Conservation (phyloP, 2,113 vertebrate genomes). For the Sardina pilchardus region DNA sequence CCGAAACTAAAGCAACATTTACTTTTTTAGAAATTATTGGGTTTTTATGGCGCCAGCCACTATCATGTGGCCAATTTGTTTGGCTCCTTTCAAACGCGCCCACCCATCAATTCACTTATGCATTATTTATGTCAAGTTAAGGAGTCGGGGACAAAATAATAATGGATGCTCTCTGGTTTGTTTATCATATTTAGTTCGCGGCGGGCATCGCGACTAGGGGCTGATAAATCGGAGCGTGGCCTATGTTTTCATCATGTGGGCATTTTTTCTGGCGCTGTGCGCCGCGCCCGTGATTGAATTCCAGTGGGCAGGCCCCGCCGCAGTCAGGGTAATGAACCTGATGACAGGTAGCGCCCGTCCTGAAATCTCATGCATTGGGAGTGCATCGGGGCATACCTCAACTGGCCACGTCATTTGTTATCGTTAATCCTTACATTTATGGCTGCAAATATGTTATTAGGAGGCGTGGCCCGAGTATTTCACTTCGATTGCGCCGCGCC, state of each 20-base stretch:
- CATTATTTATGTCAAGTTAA: conserved; percentile 62
- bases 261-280: conserved; percentile 47
- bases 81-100: conserved; percentile 28
- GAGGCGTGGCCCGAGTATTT: conserved; percentile 66
- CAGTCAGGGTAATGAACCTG: conserved; percentile 75
- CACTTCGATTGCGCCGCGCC: conserved; percentile 61
- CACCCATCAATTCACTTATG: conserved; percentile 64
- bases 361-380: conserved; percentile 76
- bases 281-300: conserved; percentile 69
- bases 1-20: conserved; percentile 26
- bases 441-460: conserved; percentile 74
- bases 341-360: conserved; percentile 69
- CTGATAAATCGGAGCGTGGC: conserved; percentile 74
- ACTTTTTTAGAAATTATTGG: conserved; percentile 39
- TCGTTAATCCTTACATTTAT: conserved; percentile 75
- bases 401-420: conserved; percentile 72
- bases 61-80: conserved; percentile 17
- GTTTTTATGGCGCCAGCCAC: conserved; percentile 28
- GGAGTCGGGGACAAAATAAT: conserved; percentile 61
- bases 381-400: conserved; percentile 59
- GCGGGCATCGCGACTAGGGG: conserved; percentile 66
- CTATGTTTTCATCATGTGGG: conserved; percentile 74
- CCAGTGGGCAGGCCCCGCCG: conserved; percentile 57
- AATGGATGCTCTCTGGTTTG: conserved; percentile 72
- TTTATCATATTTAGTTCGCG: conserved; percentile 72